Percentiles rank a stretch among this genome's conserved stretches.
Evolutionary conservation across 1,140 invertebrate species (phyloP).

Genomic region (Pachypeltis micranthus): DNA sequence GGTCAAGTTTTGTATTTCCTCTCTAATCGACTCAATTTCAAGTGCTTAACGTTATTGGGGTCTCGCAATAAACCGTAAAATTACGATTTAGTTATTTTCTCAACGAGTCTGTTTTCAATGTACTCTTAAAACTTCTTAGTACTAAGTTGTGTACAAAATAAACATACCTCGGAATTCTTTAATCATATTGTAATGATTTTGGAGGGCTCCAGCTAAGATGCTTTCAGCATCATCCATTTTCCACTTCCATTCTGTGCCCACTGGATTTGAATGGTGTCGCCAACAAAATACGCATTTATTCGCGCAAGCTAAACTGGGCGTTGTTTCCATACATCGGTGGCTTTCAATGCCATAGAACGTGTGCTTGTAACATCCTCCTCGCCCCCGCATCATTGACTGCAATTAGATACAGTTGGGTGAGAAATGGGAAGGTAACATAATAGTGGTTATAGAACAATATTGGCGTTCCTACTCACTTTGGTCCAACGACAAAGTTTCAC

Average conservation of each 20-base stretch:
- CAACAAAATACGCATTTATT: conserved; percentile 60
- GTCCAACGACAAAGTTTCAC: conserved; percentile 56
- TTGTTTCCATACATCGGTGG: conserved; percentile 52
- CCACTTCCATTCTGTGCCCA: conserved; percentile 58
- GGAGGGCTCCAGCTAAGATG: conserved; percentile 42
- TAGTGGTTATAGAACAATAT: not conserved
- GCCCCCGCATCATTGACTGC: conserved; percentile 47
- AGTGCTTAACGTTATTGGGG: too few relatives aligned
- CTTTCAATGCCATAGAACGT: conserved; percentile 55
- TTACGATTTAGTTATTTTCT: too few relatives aligned
- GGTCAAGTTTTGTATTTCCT: too few relatives aligned
- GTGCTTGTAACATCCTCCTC: conserved; percentile 56
- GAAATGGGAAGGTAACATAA: not conserved
- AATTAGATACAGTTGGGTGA: too few relatives aligned
- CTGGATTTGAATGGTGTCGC: conserved; percentile 56
- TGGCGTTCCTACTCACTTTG: conserved; percentile 39
- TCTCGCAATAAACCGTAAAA: too few relatives aligned
- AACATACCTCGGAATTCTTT: conserved; percentile 51
- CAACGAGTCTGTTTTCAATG: too few relatives aligned
- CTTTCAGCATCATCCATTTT: conserved; percentile 46
- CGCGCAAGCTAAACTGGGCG: conserved; percentile 52
- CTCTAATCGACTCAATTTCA: too few relatives aligned
- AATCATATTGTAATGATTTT: conserved; percentile 47
- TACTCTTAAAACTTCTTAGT: too few relatives aligned
- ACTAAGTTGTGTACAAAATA: too few relatives aligned